phyloP scores from a whole-genome alignment of 2,113 vertebrate genomes.

The Megaptera novaeangliae region DNA sequence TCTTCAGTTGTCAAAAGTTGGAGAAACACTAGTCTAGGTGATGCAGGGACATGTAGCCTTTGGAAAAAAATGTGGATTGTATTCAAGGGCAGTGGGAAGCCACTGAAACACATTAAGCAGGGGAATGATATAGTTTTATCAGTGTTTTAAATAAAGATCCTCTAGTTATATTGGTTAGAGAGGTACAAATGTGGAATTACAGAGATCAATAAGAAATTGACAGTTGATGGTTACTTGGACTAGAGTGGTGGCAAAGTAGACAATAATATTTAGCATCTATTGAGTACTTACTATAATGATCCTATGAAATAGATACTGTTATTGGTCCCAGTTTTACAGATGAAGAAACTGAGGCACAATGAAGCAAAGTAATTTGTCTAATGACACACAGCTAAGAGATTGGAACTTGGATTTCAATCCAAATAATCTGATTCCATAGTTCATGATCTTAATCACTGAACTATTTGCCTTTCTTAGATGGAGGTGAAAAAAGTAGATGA shows the following conservation, averaged over 20 bases:
- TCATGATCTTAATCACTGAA: not conserved
- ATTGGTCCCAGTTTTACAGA: not conserved
- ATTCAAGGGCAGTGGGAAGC: not conserved
- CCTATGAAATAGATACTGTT: not conserved
- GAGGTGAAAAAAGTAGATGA: not conserved
- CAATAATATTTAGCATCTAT: not conserved
- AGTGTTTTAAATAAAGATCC: not conserved
- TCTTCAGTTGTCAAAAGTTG: not conserved
- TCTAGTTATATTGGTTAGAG: not conserved
- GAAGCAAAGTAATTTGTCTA: not conserved
- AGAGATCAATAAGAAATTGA: not conserved
- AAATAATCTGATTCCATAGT: not conserved
- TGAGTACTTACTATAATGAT: not conserved
- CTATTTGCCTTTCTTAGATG: not conserved
- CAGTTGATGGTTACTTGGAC: not conserved
- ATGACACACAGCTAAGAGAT: not conserved
- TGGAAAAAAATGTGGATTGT: not conserved
- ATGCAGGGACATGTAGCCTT: not conserved
- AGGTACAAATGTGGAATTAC: not conserved
- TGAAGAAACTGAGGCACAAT: not conserved
- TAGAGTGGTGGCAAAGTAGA: not conserved
- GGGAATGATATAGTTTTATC: not conserved
- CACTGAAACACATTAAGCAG: not conserved
- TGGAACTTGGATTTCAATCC: not conserved
- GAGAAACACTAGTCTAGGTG: not conserved